phyloP scores from a whole-genome alignment of 2,888 invertebrate genomes.

The Hyposoter didymator region DNA sequence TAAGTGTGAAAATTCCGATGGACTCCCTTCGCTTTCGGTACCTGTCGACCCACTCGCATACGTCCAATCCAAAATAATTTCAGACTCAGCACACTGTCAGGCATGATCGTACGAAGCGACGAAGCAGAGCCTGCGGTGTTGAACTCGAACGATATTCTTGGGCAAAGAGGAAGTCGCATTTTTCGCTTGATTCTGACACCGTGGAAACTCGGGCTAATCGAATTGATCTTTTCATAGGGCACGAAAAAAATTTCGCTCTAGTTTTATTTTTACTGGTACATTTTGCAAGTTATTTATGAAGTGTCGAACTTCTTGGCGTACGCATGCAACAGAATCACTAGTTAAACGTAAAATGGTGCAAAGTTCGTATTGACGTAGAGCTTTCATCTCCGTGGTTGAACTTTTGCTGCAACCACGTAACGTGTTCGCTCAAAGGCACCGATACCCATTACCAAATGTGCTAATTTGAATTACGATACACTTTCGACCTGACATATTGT shows the following conservation, averaged over 20 bases:
- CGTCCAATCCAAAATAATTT: constrained; percentile 57
- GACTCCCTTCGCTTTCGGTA: constrained; percentile 48
- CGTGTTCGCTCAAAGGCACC: constrained; percentile 57
- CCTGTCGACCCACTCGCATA: constrained; percentile 16
- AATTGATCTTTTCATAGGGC: neutral
- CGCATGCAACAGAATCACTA: neutral
- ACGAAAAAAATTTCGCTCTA: neutral
- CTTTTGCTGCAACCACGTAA: constrained; percentile 2
- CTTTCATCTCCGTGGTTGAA: constrained; percentile 8
- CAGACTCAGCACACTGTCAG: constrained; percentile 41
- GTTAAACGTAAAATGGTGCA: neutral
- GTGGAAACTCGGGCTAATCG: constrained; percentile 33
- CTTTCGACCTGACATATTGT: constrained; percentile 70
- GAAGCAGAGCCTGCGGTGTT: constrained; percentile 27
- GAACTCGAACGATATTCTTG: constrained; percentile 29
- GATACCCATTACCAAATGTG: constrained; percentile 70
- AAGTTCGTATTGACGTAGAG: constrained; percentile 18
- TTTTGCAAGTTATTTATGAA: neutral
- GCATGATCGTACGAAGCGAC: constrained; percentile 24
- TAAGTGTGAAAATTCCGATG: constrained; percentile 52
- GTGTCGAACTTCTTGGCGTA: constrained; percentile 6
- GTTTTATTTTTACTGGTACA: neutral
- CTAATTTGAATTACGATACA: constrained; percentile 77
- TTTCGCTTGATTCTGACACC: constrained; percentile 42
- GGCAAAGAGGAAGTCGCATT: constrained; percentile 45